Conservation (phyloP, 2,113 vertebrate species). For the Centropristis striata region DNA sequence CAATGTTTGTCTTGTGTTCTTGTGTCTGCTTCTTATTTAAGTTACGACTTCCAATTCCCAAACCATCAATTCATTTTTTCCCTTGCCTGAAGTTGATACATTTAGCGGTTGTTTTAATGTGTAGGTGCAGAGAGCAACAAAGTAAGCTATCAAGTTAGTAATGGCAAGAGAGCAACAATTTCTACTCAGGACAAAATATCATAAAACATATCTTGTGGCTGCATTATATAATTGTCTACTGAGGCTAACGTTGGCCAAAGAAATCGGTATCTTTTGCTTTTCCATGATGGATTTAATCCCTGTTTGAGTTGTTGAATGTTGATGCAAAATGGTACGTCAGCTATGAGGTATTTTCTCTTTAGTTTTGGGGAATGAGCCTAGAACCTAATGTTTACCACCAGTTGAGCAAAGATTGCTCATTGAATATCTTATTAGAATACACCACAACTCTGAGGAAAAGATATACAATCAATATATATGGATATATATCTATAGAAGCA, state of each 20-base stretch:
- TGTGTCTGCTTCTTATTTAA: neutral
- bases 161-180: slow-evolving; percentile 20
- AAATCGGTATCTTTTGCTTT: slow-evolving; percentile 17
- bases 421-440: neutral
- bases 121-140: slow-evolving; percentile 11
- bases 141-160: slow-evolving; percentile 2
- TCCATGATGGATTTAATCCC: slow-evolving; percentile 7
- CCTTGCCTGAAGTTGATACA: slow-evolving; percentile 31
- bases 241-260: slow-evolving; percentile 8
- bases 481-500: neutral
- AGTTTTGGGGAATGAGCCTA: neutral
- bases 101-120: slow-evolving; percentile 23
- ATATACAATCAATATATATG: neutral
- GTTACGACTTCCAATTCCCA: slow-evolving; percentile 2
- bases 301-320: slow-evolving; percentile 4
- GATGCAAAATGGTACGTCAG: neutral
- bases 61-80: slow-evolving; percentile 23
- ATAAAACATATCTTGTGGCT: slow-evolving; percentile 29
- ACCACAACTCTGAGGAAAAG: neutral
- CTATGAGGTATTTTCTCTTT: neutral
- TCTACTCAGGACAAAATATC: slow-evolving; percentile 8
- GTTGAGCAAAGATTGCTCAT: neutral
- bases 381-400: neutral
- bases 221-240: slow-evolving; percentile 26
- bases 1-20: neutral